phyloP scores from a whole-genome alignment of 2,888 invertebrate species.

The Lamproptera curius region DNA sequence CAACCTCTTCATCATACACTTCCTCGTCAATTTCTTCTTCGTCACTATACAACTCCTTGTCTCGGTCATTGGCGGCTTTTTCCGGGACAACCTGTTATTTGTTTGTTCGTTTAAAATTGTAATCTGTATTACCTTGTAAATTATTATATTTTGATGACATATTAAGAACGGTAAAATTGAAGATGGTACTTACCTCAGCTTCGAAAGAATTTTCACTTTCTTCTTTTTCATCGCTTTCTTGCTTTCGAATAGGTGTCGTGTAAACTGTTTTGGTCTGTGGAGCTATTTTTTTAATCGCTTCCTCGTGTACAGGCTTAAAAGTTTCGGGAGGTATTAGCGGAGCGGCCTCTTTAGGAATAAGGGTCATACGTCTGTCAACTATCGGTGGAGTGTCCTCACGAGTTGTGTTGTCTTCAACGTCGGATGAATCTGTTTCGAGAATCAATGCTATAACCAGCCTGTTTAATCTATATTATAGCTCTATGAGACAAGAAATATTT shows the following conservation, averaged over 20 bases:
- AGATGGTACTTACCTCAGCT: slow-evolving; percentile 27
- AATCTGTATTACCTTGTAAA: slow-evolving; percentile 22
- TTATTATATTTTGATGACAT: no score
- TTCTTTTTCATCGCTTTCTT: slow-evolving; percentile 45
- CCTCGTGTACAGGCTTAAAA: slow-evolving; percentile 18
- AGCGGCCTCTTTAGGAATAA: slow-evolving; percentile 49
- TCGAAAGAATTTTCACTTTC: slow-evolving; percentile 31
- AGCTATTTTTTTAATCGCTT: slow-evolving; percentile 30
- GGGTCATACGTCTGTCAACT: slow-evolving; percentile 65
- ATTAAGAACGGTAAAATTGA: slow-evolving; percentile 30
- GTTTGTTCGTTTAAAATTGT: slow-evolving; percentile 10
- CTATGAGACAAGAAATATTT: no score
- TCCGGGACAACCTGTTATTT: slow-evolving; percentile 32
- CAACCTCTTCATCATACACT: slow-evolving; percentile 47
- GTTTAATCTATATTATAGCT: no score
- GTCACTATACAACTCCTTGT: slow-evolving; percentile 59
- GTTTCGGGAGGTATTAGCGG: slow-evolving; percentile 36
- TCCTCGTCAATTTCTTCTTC: slow-evolving; percentile 51
- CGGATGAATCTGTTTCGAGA: slow-evolving; percentile 49
- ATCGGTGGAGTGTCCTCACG: slow-evolving; percentile 53
- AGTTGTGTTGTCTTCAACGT: slow-evolving; percentile 41
- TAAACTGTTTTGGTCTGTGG: slow-evolving; percentile 33
- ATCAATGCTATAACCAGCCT: slow-evolving; percentile 25
- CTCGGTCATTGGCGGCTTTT: slow-evolving; percentile 31
- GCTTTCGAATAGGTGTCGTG: slow-evolving; percentile 36